These are phyloP conservation scores for Urosaurus nigricauda DNA, from an alignment of 2,797 vertebrate species.

Conservation along the genomic window DNA sequence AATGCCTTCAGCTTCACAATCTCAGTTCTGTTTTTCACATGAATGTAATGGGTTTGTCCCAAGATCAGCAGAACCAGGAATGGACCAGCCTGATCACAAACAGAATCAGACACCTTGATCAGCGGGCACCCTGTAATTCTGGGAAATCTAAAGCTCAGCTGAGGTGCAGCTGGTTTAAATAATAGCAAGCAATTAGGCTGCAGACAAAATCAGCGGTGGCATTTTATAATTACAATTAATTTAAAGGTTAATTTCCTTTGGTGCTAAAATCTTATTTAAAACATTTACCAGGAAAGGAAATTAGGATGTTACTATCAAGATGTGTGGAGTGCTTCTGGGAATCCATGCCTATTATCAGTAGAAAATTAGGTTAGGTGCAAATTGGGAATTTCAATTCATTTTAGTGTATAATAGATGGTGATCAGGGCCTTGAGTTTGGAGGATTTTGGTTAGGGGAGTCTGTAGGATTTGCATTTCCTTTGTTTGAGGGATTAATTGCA, in stretches of 20 bases:
- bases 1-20: background rate
- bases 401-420: slow-evolving; percentile 77
- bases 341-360: slow-evolving; percentile 81
- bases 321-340: slow-evolving; percentile 79
- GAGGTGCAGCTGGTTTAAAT: slow-evolving; percentile 83
- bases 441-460: slow-evolving; percentile 70
- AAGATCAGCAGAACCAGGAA: slow-evolving; percentile 41
- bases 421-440: slow-evolving; percentile 74
- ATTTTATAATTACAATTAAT: slow-evolving; percentile 87
- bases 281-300: slow-evolving; percentile 84
- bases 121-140: slow-evolving; percentile 49
- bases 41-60: slow-evolving; percentile 40
- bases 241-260: slow-evolving; percentile 87
- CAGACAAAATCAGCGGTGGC: slow-evolving; percentile 84
- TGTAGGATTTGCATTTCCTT: slow-evolving; percentile 80
- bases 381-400: slow-evolving; percentile 82
- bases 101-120: slow-evolving; percentile 1
- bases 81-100: slow-evolving; percentile 18
- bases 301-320: slow-evolving; percentile 82
- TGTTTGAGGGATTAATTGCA: slow-evolving; percentile 83
- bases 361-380: slow-evolving; percentile 84
- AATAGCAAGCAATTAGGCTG: slow-evolving; percentile 85
- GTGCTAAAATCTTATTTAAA: slow-evolving; percentile 87
- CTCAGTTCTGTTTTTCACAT: slow-evolving; percentile 23
- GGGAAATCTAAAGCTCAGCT: slow-evolving; percentile 75